Percentiles rank a stretch among this genome's conserved stretches.
Evolutionary conservation across 2,797 vertebrate genomes (phyloP).

Genomic region (Cynodonichthys magdalenae): DNA sequence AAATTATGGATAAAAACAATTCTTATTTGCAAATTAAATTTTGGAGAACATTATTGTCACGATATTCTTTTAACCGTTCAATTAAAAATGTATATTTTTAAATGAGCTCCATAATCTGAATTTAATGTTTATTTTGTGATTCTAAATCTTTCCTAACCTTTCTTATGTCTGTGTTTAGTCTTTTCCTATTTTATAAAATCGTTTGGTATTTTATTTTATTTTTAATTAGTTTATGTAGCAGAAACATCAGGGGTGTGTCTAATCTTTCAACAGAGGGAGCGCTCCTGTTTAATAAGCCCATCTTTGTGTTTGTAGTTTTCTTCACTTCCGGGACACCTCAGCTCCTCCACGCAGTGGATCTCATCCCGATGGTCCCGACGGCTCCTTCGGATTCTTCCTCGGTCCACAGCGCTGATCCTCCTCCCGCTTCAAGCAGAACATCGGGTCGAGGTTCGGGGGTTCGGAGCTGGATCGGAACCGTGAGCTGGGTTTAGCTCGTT

Average conservation of each 20-base stretch:
- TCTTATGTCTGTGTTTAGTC: no score
- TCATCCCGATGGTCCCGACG: constrained; percentile 9
- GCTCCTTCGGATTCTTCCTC: not conserved
- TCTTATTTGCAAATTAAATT: no score
- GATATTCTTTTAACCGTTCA: no score
- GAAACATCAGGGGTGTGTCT: no score
- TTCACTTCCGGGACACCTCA: constrained; percentile 27
- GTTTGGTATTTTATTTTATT: not conserved
- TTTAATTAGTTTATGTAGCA: not conserved
- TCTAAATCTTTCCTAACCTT: no score
- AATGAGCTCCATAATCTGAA: not conserved
- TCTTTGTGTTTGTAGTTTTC: constrained; percentile 16
- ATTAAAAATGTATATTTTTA: not conserved
- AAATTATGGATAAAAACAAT: no score
- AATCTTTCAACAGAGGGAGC: constrained; percentile 7
- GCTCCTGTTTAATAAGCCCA: not conserved
- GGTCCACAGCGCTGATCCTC: not conserved
- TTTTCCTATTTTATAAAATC: not conserved
- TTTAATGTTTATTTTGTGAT: no score
- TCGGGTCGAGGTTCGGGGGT: constrained; percentile 1
- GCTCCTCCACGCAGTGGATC: not conserved
- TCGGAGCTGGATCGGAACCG: constrained; percentile 1
- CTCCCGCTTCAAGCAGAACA: not conserved
- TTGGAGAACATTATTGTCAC: no score
- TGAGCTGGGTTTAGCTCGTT: constrained; percentile 22